Conservation (phyloP, 2,113 vertebrate genomes). For the Anoura caudifer region DNA sequence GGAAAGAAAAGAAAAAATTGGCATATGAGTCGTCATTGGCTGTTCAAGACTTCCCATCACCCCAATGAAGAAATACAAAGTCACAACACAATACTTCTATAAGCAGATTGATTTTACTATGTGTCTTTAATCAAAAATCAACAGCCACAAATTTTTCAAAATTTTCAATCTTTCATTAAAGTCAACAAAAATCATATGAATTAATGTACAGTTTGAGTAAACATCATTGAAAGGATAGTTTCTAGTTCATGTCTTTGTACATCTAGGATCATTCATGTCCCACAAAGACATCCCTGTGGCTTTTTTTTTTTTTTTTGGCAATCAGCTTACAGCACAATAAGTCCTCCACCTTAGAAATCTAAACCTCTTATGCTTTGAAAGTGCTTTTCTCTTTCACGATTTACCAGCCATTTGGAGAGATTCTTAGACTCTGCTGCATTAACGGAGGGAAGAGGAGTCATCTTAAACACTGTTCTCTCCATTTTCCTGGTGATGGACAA, state of each 20-base stretch:
- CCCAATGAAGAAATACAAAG: neutral
- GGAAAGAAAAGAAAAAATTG: no score
- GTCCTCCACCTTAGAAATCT: neutral
- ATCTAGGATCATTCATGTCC: neutral
- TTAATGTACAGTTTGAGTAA: neutral
- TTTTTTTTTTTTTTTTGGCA: neutral
- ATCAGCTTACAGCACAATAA: neutral
- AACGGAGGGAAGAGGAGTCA: neutral
- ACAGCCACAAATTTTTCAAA: neutral
- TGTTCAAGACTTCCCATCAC: neutral
- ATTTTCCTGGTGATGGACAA: slow-evolving; percentile 4
- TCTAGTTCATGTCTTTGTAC: neutral
- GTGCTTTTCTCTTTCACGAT: neutral
- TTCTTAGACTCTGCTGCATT: neutral
- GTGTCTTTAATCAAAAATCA: neutral
- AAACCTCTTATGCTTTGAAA: neutral
- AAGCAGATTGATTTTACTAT: neutral
- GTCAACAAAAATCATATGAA: neutral
- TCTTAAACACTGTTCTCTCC: neutral
- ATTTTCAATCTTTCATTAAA: neutral
- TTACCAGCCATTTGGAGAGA: neutral
- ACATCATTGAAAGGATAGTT: neutral
- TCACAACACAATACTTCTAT: neutral
- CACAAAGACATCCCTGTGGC: neutral
- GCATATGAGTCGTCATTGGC: neutral